These are phyloP conservation scores for Cettia cetti DNA, from an alignment of 2,113 vertebrate genomes.

Conservation along the genomic window DNA sequence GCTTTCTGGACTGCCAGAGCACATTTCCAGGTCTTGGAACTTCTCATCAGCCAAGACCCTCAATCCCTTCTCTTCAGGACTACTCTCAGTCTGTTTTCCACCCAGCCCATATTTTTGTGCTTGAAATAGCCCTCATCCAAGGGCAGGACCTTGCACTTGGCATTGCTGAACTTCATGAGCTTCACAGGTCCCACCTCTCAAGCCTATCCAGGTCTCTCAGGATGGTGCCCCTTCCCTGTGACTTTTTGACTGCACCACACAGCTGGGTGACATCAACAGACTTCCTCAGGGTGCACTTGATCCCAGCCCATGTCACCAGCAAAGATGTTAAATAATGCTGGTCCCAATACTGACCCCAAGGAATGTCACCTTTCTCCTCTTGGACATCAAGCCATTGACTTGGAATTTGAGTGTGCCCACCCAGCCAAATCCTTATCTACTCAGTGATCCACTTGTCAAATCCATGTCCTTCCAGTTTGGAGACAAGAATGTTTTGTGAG, in stretches of 20 bases:
- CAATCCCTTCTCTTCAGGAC: neutral
- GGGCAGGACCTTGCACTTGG: neutral
- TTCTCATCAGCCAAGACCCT: neutral
- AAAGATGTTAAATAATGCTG: neutral
- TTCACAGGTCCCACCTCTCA: neutral
- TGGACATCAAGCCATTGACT: neutral
- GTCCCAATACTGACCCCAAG: neutral
- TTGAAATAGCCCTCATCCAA: neutral
- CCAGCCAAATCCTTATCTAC: neutral
- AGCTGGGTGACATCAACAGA: neutral
- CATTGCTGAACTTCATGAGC: neutral
- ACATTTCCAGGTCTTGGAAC: neutral
- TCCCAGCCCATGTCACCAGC: neutral
- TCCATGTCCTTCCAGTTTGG: neutral
- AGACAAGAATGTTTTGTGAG: neutral
- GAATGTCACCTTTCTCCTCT: neutral
- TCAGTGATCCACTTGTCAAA: neutral
- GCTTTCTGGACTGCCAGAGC: neutral
- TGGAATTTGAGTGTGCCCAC: fast-evolving
- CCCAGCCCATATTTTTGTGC: neutral
- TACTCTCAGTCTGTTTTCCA: neutral
- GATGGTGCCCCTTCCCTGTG: neutral
- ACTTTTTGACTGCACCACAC: neutral
- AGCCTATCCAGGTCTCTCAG: neutral
- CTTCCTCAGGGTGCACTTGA: neutral